Conservation (phyloP, 2,113 vertebrate species). For the Sorex fumeus region DNA sequence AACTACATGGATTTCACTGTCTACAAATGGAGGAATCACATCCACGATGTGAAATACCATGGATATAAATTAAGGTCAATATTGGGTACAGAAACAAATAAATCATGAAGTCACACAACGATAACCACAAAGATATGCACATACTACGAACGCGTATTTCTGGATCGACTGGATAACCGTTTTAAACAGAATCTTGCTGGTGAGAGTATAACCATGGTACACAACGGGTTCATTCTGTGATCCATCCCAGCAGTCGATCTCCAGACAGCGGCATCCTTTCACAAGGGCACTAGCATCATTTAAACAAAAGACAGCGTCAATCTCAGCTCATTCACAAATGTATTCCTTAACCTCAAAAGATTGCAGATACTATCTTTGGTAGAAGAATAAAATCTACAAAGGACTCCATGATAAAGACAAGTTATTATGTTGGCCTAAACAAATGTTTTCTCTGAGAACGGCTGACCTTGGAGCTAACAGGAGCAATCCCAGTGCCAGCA, state of each 20-base stretch:
- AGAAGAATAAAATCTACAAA: background rate
- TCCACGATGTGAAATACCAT: slow-evolving; percentile 7
- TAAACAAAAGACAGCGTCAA: slow-evolving; percentile 50
- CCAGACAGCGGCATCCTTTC: slow-evolving; percentile 94
- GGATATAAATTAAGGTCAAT: slow-evolving; percentile 8
- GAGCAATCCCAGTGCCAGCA: background rate
- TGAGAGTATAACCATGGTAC: slow-evolving; percentile 94
- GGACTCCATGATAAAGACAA: background rate
- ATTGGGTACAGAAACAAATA: background rate
- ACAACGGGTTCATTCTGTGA: slow-evolving; percentile 91
- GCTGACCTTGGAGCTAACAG: background rate
- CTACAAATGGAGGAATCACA: background rate
- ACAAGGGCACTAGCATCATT: slow-evolving; percentile 90
- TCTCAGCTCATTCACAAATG: background rate
- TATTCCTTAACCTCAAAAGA: background rate
- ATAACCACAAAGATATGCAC: slow-evolving; percentile 23
- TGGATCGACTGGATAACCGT: slow-evolving; percentile 91
- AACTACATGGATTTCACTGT: background rate
- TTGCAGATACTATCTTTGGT: background rate
- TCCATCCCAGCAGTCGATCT: slow-evolving; percentile 96
- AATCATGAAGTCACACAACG: background rate
- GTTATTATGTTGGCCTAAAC: background rate
- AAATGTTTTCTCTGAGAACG: background rate
- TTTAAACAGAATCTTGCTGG: slow-evolving; percentile 92
- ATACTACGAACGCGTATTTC: slow-evolving; percentile 93